A percentile compares a stretch with the other conserved stretches of the same genome.
Conservation (phyloP, 2,113 vertebrate genomes). For the Bubo blakistoni region DNA sequence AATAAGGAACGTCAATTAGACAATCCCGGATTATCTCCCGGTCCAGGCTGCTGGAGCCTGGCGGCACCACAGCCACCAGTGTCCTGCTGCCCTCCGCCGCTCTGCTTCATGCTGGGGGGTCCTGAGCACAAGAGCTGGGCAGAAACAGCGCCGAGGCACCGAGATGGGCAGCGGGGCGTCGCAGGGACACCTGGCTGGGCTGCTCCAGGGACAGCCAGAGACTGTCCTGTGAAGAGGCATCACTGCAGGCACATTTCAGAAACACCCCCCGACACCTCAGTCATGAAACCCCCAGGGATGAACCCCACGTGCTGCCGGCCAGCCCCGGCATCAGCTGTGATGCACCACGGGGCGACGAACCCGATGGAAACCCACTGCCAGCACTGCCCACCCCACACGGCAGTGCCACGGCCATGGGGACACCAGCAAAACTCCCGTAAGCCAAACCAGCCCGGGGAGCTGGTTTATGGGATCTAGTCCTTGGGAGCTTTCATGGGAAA, state of each 20-base stretch:
- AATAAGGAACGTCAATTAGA: neutral
- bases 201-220: neutral
- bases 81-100: neutral
- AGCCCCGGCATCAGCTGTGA: neutral
- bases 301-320: fast-evolving
- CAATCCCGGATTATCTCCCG: slow-evolving; percentile 39
- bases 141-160: neutral
- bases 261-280: neutral
- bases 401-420: neutral
- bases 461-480: neutral
- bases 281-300: fast-evolving
- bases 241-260: neutral
- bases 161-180: neutral
- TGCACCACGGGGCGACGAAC: neutral
- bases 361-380: neutral
- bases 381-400: fast-evolving
- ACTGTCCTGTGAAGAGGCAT: neutral
- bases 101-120: neutral
- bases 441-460: neutral
- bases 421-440: neutral
- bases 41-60: neutral
- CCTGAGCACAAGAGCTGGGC: neutral
- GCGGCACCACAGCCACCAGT: neutral
- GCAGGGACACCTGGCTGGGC: fast-evolving
- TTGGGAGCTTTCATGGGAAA: neutral